Conservation (phyloP, 2,113 vertebrate genomes). For the Nicator chloris region DNA sequence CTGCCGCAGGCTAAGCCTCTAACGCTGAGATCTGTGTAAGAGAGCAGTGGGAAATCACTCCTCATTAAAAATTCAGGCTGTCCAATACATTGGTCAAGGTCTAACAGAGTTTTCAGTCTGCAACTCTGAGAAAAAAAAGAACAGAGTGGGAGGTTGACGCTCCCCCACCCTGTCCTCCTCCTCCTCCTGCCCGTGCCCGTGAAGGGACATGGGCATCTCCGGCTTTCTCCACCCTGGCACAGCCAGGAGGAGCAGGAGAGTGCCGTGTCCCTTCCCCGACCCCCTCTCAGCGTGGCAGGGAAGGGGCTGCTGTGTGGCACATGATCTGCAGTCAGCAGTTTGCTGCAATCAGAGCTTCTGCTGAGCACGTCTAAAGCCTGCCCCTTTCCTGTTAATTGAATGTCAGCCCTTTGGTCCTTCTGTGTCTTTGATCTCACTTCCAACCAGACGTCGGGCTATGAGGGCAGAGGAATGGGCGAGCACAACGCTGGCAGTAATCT, state of each 20-base stretch:
- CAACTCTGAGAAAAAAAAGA: background rate
- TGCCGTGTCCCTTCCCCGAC: background rate
- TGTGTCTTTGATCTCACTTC: conserved; percentile 56
- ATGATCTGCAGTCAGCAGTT: conserved; percentile 30
- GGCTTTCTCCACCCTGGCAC: background rate
- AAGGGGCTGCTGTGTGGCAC: background rate
- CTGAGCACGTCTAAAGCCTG: conserved; percentile 23
- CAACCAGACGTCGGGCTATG: conserved; percentile 49
- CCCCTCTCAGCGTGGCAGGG: background rate
- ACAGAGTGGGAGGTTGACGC: background rate
- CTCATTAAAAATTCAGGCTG: conserved; percentile 40
- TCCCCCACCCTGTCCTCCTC: background rate
- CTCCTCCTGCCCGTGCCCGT: background rate
- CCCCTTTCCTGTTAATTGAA: conserved; percentile 65
- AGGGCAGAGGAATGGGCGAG: conserved; percentile 45
- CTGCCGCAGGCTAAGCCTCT: background rate
- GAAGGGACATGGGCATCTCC: background rate
- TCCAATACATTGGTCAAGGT: background rate
- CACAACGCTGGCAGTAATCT: conserved; percentile 50
- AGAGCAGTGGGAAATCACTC: background rate
- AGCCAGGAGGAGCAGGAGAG: background rate
- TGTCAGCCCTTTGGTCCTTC: conserved; percentile 49
- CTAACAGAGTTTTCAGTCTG: background rate
- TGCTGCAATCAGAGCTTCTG: conserved; percentile 38
- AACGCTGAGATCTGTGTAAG: background rate